phyloP scores from a whole-genome alignment of 2,888 invertebrate genomes.

The Odontomyia ornata region DNA sequence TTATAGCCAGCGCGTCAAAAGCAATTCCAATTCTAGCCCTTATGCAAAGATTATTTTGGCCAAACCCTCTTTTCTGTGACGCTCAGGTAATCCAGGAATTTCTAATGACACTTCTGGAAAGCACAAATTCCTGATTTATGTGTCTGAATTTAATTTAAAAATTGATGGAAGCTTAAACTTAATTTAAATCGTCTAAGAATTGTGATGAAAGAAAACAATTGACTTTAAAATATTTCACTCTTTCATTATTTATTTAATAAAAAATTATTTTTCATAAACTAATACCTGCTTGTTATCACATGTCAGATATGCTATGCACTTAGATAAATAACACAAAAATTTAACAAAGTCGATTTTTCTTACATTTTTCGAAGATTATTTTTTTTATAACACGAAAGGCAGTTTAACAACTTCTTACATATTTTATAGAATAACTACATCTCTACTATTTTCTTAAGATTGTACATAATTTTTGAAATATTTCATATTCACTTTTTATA shows the following conservation, averaged over 20 bases:
- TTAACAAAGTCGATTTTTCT: slow-evolving; percentile 22
- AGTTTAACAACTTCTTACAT: slow-evolving; percentile 24
- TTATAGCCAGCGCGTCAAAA: too few relatives aligned
- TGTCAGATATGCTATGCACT: slow-evolving; percentile 42
- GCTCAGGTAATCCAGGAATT: too few relatives aligned
- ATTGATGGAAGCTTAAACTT: too few relatives aligned
- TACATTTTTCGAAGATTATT: slow-evolving; percentile 26
- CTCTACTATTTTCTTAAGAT: background rate
- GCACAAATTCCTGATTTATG: too few relatives aligned
- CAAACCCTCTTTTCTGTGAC: too few relatives aligned
- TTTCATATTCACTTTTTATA: background rate
- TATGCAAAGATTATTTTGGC: too few relatives aligned
- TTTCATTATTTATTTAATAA: slow-evolving; percentile 34
- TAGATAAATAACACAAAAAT: slow-evolving; percentile 37
- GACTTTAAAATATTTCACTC: slow-evolving; percentile 29
- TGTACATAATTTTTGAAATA: slow-evolving; percentile 9
- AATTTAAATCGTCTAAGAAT: too few relatives aligned
- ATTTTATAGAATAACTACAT: background rate
- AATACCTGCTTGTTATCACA: slow-evolving; percentile 43
- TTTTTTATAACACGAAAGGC: slow-evolving; percentile 35
- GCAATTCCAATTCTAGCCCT: too few relatives aligned
- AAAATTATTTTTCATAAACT: slow-evolving; percentile 31
- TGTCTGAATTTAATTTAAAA: too few relatives aligned
- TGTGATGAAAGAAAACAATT: background rate
- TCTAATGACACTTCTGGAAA: too few relatives aligned